Base-by-base conservation (phyloP, 2,888 invertebrate genomes). In the Sesia apiformis region DNA sequence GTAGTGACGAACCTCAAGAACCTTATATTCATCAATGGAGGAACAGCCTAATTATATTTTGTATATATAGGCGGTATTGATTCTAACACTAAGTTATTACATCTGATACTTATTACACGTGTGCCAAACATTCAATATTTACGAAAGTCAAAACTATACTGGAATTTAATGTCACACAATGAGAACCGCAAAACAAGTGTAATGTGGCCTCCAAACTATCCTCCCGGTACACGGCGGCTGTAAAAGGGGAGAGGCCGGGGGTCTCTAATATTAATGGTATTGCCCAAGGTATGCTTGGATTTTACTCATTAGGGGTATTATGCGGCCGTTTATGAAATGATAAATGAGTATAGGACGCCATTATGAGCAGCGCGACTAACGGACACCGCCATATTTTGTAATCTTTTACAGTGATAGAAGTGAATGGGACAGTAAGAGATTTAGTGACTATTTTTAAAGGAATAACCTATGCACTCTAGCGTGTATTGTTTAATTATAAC, bases 271-370 rank as follows among this genome's bases (percentile, higher is more conserved):
- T 85, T 86, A 84, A 87, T 84, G 83, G 79, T 76, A 82, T 78
- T 75, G 76, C 80, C 79, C 72, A 80, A 85, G 82, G 84, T 84
- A 86, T 83, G 85, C 82, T 75, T 78, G 85, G 86, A 87, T 88
- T 86, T 82, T 84, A 84, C 86, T 85, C 86, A 88, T 88, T 88
- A 86, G 79, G 79, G 84, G 81, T 81, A 82, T 86, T 84, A 85
- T 78, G 78, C 75, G 80, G 77, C 78, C 79, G 79, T 82, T 84
- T 78, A 74, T 71, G 66, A 85, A 81, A 87, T 88, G 87, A 87
- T 87, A 84, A 84, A 88, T 84, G 83, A 76, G 73, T 75, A 69
- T 68, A 78, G 73, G 70, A 73, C 66, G 73, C 74, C 72, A 72
- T 78, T 78, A 78, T 73, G 73, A 78, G 67, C 69, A 73, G 67